Evolutionary conservation across 2,113 vertebrate genomes (phyloP).

Genomic region (Vicugna pacos): DNA sequence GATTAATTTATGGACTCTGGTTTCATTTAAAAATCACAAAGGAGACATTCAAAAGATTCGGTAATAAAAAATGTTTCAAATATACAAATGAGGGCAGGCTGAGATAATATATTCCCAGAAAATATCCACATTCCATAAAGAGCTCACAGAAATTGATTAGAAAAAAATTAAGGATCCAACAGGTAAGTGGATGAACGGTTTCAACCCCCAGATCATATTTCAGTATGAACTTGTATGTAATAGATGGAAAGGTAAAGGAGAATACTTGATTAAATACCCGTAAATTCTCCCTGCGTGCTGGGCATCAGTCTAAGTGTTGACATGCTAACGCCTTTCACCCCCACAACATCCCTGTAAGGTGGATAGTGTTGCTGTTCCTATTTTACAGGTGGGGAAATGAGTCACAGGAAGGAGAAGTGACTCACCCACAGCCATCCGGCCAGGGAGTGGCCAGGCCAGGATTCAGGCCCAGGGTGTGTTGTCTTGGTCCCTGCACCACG

Average conservation of each 20-base stretch:
- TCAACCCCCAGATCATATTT: background rate
- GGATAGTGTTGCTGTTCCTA: fast-evolving
- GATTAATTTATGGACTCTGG: background rate
- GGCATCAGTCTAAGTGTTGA: fast-evolving
- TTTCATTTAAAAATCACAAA: background rate
- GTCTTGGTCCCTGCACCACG: fast-evolving
- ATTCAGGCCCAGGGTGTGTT: fast-evolving
- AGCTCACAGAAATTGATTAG: background rate
- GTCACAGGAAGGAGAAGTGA: too few species aligned
- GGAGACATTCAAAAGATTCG: conserved; percentile 6
- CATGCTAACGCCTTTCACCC: fast-evolving
- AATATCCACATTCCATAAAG: background rate
- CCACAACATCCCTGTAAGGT: fast-evolving
- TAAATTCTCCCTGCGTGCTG: background rate
- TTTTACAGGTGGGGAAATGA: background rate
- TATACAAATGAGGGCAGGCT: background rate
- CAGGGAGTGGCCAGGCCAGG: background rate
- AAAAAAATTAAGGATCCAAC: background rate
- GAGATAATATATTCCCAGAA: background rate
- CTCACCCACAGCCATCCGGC: background rate
- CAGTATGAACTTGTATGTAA: fast-evolving
- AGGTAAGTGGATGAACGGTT: background rate
- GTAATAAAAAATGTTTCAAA: background rate
- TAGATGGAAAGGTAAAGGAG: background rate
- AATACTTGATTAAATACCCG: background rate